Evolutionary conservation across 2,888 invertebrate genomes (phyloP).

Genomic region (Agonopterix alstromeriana): DNA sequence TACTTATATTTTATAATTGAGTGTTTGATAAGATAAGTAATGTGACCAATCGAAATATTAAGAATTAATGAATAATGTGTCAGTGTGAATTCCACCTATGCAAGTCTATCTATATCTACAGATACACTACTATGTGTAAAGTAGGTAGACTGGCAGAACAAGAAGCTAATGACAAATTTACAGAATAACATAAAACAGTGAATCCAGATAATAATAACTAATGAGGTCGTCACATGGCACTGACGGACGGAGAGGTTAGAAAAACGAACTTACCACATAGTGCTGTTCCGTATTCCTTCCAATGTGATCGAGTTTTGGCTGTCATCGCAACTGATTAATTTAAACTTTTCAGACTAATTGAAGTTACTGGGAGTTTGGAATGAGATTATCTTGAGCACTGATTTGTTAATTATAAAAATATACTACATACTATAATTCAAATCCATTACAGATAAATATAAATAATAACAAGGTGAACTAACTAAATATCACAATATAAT

Average conservation of each 20-base stretch:
- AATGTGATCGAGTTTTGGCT: constrained; percentile 73
- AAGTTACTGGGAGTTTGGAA: constrained; percentile 63
- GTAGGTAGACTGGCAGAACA: no score
- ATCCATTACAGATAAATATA: constrained; percentile 58
- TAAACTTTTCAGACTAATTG: constrained; percentile 39
- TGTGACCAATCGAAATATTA: no score
- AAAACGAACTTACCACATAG: constrained; percentile 67
- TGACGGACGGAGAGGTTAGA: constrained; percentile 57
- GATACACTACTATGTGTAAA: no score
- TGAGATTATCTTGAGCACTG: constrained; percentile 76
- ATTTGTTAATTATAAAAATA: constrained; percentile 50
- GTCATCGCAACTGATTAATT: constrained; percentile 58
- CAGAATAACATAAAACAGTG: not conserved
- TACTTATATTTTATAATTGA: no score
- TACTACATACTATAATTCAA: constrained; percentile 60
- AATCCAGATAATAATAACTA: not conserved
- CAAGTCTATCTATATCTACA: no score
- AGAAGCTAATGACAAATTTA: no score
- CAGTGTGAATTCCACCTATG: no score
- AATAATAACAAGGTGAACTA: constrained; percentile 67
- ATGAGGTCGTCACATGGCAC: constrained; percentile 39
- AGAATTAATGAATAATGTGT: no score
- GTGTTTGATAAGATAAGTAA: no score
- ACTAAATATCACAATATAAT: constrained; percentile 75
- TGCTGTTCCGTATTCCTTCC: constrained; percentile 76